Conservation (phyloP, 23 tunicate species). For the Halocynthia roretzi region DNA sequence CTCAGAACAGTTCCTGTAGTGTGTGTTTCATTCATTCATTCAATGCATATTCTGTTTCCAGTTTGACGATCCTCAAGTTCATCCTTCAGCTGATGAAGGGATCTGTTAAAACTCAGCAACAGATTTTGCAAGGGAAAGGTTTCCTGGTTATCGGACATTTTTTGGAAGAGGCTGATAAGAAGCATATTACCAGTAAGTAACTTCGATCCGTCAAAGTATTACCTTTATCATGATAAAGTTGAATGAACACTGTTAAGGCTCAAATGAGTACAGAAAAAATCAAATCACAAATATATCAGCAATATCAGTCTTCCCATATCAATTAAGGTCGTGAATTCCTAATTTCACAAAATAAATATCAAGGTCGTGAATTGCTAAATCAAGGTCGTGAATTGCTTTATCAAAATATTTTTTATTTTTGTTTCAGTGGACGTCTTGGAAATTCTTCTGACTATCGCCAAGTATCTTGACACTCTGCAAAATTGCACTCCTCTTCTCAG, state of each 20-base stretch:
- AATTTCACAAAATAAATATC: too few species aligned
- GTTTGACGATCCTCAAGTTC: constrained; percentile 69
- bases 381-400: too few species aligned
- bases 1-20: too few species aligned
- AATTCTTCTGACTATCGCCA: constrained; percentile 59
- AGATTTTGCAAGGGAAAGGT: constrained; percentile 87
- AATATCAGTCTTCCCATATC: too few species aligned
- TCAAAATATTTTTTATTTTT: too few species aligned
- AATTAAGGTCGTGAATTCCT: too few species aligned
- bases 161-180: constrained; percentile 66
- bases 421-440: constrained; percentile 65
- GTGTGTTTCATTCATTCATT: too few species aligned
- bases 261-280: too few species aligned
- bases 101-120: constrained; percentile 88
- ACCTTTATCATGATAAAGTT: too few species aligned
- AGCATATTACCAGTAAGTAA: constrained; percentile 68
- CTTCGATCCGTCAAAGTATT: background rate
- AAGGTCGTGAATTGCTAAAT: too few species aligned
- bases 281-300: too few species aligned
- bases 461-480: constrained; percentile 60
- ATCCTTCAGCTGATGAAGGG: constrained; percentile 78
- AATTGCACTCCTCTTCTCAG: constrained; percentile 71
- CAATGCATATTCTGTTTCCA: constrained; percentile 4
- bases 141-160: constrained; percentile 82
- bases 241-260: too few species aligned